Evolutionary conservation across 2,113 vertebrate genomes (phyloP).

Genomic region (Mesitornis unicolor): DNA sequence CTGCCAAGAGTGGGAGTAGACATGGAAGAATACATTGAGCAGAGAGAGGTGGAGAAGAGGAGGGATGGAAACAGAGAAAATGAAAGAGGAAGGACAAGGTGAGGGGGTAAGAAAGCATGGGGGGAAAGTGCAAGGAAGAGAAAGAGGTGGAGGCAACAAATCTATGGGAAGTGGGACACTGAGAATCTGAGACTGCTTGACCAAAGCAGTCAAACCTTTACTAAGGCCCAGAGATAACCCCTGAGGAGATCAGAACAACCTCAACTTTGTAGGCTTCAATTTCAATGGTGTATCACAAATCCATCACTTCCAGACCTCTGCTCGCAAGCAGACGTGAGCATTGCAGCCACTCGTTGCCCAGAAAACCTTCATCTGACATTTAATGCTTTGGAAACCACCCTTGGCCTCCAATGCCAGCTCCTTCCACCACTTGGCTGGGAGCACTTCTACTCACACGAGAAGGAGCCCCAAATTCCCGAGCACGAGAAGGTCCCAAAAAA

Average conservation of each 20-base stretch:
- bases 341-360: background rate
- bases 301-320: background rate
- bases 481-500: background rate
- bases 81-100: background rate
- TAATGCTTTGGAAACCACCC: background rate
- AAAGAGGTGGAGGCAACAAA: background rate
- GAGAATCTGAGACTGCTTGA: background rate
- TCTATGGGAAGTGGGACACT: background rate
- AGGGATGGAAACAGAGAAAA: background rate
- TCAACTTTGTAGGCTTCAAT: background rate
- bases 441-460: accelerated
- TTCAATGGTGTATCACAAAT: background rate
- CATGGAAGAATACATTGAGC: background rate
- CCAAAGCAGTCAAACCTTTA: background rate
- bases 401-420: background rate
- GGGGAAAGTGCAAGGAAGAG: background rate
- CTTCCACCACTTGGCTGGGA: background rate
- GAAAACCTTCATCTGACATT: background rate
- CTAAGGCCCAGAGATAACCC: background rate
- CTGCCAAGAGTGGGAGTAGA: background rate
- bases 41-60: background rate
- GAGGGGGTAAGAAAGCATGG: background rate
- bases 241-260: background rate
- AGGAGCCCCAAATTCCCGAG: background rate
- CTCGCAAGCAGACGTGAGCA: background rate